phyloP scores from a whole-genome alignment of 30 jellyfish, hydroid and myxozoan species.

The Catostylus mosaicus region DNA sequence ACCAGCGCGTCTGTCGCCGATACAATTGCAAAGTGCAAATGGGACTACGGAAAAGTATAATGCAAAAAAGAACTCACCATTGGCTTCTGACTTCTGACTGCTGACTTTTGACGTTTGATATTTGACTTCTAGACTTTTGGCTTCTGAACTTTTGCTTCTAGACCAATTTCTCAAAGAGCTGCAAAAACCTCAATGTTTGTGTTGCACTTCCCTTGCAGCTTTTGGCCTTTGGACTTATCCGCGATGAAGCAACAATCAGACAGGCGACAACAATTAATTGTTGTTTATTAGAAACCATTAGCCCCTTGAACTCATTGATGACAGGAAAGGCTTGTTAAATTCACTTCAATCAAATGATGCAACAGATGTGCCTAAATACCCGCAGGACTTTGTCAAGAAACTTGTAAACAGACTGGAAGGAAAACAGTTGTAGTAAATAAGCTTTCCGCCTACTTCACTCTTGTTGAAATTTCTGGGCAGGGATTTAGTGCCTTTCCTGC shows the following conservation, averaged over 20 bases:
- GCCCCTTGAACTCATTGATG: slow-evolving; percentile 1
- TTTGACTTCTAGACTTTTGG: not conserved
- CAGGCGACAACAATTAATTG: slow-evolving; percentile 9
- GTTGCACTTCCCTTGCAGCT: not conserved
- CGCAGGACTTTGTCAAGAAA: slow-evolving; percentile 36
- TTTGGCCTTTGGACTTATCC: slow-evolving; percentile 18
- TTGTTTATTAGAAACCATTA: not conserved
- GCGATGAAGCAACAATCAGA: not conserved
- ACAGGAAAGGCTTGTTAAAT: slow-evolving; percentile 8
- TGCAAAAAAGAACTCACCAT: too few relatives aligned
- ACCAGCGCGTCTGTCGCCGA: too few relatives aligned
- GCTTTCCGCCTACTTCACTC: slow-evolving; percentile 68
- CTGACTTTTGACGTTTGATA: not conserved
- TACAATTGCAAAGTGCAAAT: too few relatives aligned
- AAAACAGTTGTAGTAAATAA: slow-evolving; percentile 40
- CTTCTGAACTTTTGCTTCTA: not conserved
- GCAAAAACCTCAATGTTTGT: not conserved
- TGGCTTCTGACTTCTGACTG: too few relatives aligned
- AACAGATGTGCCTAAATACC: not conserved
- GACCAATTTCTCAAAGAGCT: not conserved
- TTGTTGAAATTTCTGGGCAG: slow-evolving; percentile 61
- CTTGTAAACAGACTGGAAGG: slow-evolving; percentile 60
- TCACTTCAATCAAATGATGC: not conserved
- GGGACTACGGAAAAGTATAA: too few relatives aligned
- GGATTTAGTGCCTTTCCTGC: slow-evolving; percentile 18